Base-by-base conservation (phyloP, 2,113 vertebrate genomes). In the Notarius lentiginosus region DNA sequence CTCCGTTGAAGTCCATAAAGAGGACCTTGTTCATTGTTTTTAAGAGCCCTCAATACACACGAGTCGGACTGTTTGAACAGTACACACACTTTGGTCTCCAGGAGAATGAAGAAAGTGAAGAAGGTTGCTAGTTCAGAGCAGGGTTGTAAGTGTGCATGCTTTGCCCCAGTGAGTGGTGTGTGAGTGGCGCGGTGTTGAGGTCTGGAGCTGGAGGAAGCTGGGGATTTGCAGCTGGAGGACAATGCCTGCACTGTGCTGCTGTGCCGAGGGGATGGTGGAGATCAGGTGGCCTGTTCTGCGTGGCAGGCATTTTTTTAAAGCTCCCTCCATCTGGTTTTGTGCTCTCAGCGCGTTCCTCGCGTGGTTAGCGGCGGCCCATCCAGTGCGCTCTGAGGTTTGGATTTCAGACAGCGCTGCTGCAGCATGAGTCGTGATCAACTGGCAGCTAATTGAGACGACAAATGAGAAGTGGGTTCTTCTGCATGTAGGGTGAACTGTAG, bases 221-320 rank as follows among this genome's bases (percentile, higher is more conserved):
- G 96, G 95, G 95, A 90, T 95, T 96, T 24, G 66, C 24, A 61
- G n/a, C 30, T 41, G n/a, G 53, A 92, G 95, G 96, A 99, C 97
- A 99, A 98, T 96, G 96, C 96, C 89, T 53, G 92, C 97, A 97
- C 96, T 99, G 97, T 91, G 90, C 93, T 90, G 94, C 94, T 94
- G 88, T 92, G 90, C 90, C 91, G 90, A 92, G 93, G 95, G 90
- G 92, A 91, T 93, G 92, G 93, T 94, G 92, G 94, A 94, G 94
- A 94, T 96, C 94, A 94, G 94, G 95, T 95, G 94, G 94, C 94
- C 92, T 93, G 91, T 94, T 95, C 96, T 95, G 96, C 96, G 96
- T 94, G 95, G 94, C 95, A 93, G 94, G 95, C 88, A 92, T 96
- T 95, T 95, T 95, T 95, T 94, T 95, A 18, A 86, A 18, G 53